Conservation (phyloP, 2,888 invertebrate genomes). For the Lutraria lutraria region DNA sequence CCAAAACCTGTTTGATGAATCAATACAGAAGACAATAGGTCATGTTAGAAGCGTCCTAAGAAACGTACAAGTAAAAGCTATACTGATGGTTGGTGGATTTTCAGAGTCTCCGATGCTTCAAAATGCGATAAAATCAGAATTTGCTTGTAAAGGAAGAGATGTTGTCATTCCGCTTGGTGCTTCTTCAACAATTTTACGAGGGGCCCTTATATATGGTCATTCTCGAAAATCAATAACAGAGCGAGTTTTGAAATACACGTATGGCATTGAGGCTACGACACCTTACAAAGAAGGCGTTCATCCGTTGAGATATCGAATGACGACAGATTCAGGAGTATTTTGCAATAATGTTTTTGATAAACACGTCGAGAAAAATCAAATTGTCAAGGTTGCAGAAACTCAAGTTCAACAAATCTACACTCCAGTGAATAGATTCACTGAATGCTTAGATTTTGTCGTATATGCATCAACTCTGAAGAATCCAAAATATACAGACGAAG, state of each 20-base stretch:
- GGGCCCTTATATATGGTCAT: conserved; percentile 42
- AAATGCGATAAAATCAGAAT: conserved; percentile 26
- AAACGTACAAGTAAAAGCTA: conserved; percentile 20
- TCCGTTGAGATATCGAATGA: conserved; percentile 24
- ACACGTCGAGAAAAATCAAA: conserved; percentile 48
- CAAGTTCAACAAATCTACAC: not conserved
- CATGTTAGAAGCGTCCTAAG: conserved; percentile 20
- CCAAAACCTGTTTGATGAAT: conserved; percentile 29
- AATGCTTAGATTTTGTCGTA: not conserved
- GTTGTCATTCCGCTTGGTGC: conserved; percentile 35
- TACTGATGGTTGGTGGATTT: conserved; percentile 53
- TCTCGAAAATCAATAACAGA: conserved; percentile 28
- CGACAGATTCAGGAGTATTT: conserved; percentile 8
- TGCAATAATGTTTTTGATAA: conserved; percentile 45
- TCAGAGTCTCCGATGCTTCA: conserved; percentile 47
- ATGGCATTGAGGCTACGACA: conserved; percentile 24
- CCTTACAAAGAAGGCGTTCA: conserved; percentile 41
- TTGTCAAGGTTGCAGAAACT: conserved; percentile 25
- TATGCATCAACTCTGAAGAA: conserved; percentile 18
- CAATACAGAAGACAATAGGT: conserved; percentile 18
- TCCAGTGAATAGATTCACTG: not conserved
- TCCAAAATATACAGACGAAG: not conserved
- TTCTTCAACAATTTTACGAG: conserved; percentile 28
- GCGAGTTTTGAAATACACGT: conserved; percentile 41
- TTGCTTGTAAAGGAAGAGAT: not conserved